phyloP scores from a whole-genome alignment of 2,888 invertebrate genomes.

The Mechanitis mazaeus region DNA sequence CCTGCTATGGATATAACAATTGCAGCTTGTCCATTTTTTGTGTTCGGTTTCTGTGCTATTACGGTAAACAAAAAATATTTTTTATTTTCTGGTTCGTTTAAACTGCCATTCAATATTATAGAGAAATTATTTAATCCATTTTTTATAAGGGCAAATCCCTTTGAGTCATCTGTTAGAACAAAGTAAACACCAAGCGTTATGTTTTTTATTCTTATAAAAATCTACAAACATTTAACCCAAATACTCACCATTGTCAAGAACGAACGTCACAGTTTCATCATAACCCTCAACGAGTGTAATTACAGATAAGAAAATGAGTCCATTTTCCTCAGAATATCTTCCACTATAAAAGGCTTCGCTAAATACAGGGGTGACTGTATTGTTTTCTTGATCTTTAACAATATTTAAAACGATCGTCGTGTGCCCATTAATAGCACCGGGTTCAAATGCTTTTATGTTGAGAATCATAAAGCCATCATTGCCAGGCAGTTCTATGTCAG shows the following conservation, averaged over 20 bases:
- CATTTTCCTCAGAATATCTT: conserved; percentile 33
- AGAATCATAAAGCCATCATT: conserved; percentile 28
- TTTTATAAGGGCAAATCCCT: background rate
- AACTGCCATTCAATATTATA: background rate
- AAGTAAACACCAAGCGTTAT: background rate
- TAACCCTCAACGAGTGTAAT: conserved; percentile 37
- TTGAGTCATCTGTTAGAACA: conserved; percentile 1
- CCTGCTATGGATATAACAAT: conserved; percentile 3
- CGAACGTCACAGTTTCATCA: conserved; percentile 36
- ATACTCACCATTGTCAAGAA: conserved; percentile 39
- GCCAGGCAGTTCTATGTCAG: conserved; percentile 1
- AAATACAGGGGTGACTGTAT: background rate
- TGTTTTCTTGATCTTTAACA: conserved; percentile 17
- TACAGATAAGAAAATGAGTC: conserved; percentile 33
- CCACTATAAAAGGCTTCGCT: conserved; percentile 36
- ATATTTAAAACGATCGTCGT: conserved; percentile 30
- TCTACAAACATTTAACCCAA: background rate
- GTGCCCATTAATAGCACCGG: conserved; percentile 27
- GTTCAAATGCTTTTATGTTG: conserved; percentile 27
- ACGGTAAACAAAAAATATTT: conserved; percentile 2
- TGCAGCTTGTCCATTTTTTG: conserved; percentile 1
- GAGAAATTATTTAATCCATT: background rate
- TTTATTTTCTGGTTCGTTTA: background rate
- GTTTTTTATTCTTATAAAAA: background rate
- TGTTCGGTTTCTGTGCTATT: conserved; percentile 1